phyloP scores from a whole-genome alignment of 2,113 vertebrate species.

The Tonatia bakeri region DNA sequence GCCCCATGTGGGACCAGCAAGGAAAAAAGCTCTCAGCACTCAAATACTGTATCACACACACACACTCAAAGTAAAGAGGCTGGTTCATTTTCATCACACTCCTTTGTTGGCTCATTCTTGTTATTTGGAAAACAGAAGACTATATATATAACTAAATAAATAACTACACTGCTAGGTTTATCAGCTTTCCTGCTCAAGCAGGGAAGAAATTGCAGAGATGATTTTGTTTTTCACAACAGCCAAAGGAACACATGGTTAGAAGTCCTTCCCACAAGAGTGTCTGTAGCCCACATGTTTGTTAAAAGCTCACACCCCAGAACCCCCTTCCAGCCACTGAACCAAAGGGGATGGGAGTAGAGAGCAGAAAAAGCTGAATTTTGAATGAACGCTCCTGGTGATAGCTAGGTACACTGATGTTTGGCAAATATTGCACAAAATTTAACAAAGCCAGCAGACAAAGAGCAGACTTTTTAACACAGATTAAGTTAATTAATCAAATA shows the following conservation, averaged over 20 bases:
- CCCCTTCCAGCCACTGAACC: not conserved
- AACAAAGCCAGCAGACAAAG: not conserved
- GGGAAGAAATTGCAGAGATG: not conserved
- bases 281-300: not conserved
- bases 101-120: not conserved
- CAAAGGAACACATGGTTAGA: not conserved
- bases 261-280: not conserved
- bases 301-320: not conserved
- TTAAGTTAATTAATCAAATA: not conserved
- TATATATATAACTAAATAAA: not conserved
- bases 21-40: not conserved
- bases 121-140: not conserved
- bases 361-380: not conserved
- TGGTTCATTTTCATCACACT: not conserved
- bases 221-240: not conserved
- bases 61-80: not conserved
- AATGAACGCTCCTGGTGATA: rapidly evolving
- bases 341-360: not conserved
- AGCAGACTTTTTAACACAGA: not conserved
- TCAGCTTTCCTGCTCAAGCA: not conserved
- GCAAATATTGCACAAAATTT: not conserved
- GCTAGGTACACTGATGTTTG: not conserved
- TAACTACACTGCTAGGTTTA: not conserved
- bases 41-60: not conserved
- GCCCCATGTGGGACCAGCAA: too few relatives aligned